Base-by-base conservation (phyloP, 1,140 invertebrate species). In the Pteromalus puparum region DNA sequence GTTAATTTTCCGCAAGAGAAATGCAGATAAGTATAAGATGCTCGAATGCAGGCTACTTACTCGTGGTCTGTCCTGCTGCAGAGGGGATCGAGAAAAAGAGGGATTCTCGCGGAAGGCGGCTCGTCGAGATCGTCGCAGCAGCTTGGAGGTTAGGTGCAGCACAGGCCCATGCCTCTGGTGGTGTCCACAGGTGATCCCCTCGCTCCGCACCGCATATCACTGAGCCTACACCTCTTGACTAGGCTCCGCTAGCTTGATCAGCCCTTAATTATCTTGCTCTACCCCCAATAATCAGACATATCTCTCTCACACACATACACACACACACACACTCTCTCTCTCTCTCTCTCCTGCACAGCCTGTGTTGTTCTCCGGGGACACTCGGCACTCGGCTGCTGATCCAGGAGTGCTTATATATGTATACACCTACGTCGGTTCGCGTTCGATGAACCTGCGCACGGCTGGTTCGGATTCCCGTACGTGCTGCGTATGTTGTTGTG, bases 61-160 rank as follows among this genome's bases (percentile, higher is more conserved):
- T 70, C 28, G 26, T 61, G 18, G 4, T 61, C 21, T n/a, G 48
- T 78, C 42, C 53, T 34, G 30, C 30, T 34, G 30, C 30, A 34
- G 30, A 34, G 7, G 53, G 53, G 15, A 53, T 73, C 28, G 82
- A 65, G 46, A 12, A 78, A n/a, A 28, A 18, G 68, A n/a, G 15
- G 30, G 26, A 30, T 72, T 30, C 68, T 34, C 18, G 30, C 18
- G 30, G 26, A 72, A 30, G 26, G 28, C 26, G 26, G 68, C 26
- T 72, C 10, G 5, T 28, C 26, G 30, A 72, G 30, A 72, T 72
- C 24, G 68, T 30, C 12, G 68, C 10, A 13, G 34, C 15, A 24
- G 34, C 21, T 80, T 67, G 21, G 68, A 84, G 83, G 83, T 84
- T 84, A 84, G 26, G 78, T 84, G 53, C 53, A 61, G 53, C 53